These are phyloP conservation scores for Pollimyrus isidori DNA, from an alignment of 2,113 vertebrate genomes.

Conservation along the genomic window DNA sequence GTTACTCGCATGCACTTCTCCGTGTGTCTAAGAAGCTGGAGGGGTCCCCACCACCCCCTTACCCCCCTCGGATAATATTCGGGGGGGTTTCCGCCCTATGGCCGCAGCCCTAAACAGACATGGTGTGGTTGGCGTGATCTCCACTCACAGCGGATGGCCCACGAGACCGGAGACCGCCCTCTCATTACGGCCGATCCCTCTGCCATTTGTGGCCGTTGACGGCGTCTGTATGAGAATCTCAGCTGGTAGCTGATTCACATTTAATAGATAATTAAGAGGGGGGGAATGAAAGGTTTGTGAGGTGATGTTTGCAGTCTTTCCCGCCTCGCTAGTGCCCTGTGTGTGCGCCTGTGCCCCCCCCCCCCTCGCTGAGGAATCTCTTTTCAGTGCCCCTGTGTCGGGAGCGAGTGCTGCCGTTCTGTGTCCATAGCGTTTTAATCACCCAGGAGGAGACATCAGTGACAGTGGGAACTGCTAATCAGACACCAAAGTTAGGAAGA, in stretches of 20 bases:
- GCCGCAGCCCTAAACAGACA: constrained; percentile 25
- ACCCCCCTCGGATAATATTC: not conserved
- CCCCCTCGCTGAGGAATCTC: not conserved
- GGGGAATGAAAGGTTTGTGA: not conserved
- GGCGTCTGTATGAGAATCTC: constrained; percentile 30
- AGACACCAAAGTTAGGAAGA: not conserved
- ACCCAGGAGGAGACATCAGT: not conserved
- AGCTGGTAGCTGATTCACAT: constrained; percentile 28
- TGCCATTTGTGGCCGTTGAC: constrained; percentile 42
- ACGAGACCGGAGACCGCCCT: not conserved
- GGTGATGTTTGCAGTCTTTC: not conserved
- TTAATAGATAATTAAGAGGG: not conserved
- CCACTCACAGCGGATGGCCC: constrained; percentile 28
- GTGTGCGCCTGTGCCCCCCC: not conserved
- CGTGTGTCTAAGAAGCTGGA: not conserved
- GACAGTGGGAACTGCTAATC: not conserved
- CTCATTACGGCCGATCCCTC: not conserved
- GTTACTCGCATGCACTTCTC: not conserved
- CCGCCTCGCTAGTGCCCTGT: not conserved
- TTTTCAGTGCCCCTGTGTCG: not conserved
- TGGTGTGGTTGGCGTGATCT: constrained; percentile 38
- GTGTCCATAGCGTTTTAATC: not conserved
- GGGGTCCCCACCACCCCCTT: not conserved
- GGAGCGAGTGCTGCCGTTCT: not conserved
- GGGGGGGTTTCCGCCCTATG: not conserved